A percentile compares a stretch with the other conserved stretches of the same genome.
Conservation (phyloP, 1,140 invertebrate species). For the Aphis gossypii region DNA sequence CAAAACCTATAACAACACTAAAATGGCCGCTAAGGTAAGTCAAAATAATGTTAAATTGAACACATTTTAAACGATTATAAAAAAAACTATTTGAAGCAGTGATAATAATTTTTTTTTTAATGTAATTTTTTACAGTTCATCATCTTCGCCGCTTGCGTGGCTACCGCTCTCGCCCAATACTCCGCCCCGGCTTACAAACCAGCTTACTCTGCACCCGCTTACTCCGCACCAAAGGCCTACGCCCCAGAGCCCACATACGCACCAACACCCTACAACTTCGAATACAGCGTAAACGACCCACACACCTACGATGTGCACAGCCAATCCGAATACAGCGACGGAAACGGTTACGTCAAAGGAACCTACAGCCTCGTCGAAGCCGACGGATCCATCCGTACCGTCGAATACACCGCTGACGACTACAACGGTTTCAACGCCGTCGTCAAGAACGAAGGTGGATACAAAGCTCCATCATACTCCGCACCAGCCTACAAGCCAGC, state of each 20-base stretch:
- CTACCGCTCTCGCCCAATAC: too few species aligned
- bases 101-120: too few species aligned
- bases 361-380: slow-evolving; percentile 65
- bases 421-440: slow-evolving; percentile 73
- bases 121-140: too few species aligned
- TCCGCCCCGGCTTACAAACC: too few species aligned
- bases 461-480: too few species aligned
- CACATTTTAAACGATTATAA: too few species aligned
- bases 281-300: slow-evolving; percentile 62
- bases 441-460: slow-evolving; percentile 65
- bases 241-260: slow-evolving; percentile 58
- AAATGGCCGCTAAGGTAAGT: background rate
- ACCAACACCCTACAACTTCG: slow-evolving; percentile 60
- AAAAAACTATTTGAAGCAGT: too few species aligned
- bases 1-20: background rate
- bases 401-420: slow-evolving; percentile 71
- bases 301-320: slow-evolving; percentile 61
- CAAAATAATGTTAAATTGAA: background rate
- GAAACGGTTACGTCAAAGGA: slow-evolving; percentile 60
- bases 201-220: too few species aligned
- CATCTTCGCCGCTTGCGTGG: too few species aligned
- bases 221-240: too few species aligned
- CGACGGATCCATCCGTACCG: slow-evolving; percentile 60
- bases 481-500: too few species aligned
- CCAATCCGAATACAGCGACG: slow-evolving; percentile 62